Percentiles rank a stretch among this genome's conserved stretches.
phyloP scores from a whole-genome alignment of 2,888 invertebrate species.

The Drepana falcataria region DNA sequence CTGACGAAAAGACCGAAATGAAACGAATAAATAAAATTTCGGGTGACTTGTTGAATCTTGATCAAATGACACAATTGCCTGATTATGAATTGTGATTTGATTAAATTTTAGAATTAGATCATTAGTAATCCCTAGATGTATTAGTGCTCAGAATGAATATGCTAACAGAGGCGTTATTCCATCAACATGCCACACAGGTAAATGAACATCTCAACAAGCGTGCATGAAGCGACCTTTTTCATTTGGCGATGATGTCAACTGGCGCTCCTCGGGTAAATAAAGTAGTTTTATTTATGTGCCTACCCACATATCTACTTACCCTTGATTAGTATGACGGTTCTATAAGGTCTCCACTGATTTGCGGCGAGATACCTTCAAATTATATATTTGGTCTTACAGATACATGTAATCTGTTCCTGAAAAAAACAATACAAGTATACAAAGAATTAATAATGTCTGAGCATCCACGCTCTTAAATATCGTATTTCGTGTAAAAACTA shows the following conservation, averaged over 20 bases:
- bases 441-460: too few relatives aligned
- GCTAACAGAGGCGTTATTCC: conserved; percentile 1
- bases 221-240: conserved; percentile 29
- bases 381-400: too few relatives aligned
- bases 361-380: background rate
- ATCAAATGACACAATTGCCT: too few relatives aligned
- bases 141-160: background rate
- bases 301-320: conserved; percentile 35
- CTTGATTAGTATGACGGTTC: conserved; percentile 30
- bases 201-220: conserved; percentile 11
- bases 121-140: background rate
- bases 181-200: conserved; percentile 22
- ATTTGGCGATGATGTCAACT: conserved; percentile 43
- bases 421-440: too few relatives aligned
- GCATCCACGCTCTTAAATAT: too few relatives aligned
- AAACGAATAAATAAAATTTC: too few relatives aligned
- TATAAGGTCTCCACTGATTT: background rate
- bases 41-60: too few relatives aligned
- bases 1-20: too few relatives aligned
- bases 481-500: too few relatives aligned
- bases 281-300: conserved; percentile 20
- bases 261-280: conserved; percentile 32
- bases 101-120: too few relatives aligned
- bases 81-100: too few relatives aligned
- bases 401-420: too few relatives aligned